Base-by-base conservation (phyloP, 2,888 invertebrate species). In the Thymelicus sylvestris region DNA sequence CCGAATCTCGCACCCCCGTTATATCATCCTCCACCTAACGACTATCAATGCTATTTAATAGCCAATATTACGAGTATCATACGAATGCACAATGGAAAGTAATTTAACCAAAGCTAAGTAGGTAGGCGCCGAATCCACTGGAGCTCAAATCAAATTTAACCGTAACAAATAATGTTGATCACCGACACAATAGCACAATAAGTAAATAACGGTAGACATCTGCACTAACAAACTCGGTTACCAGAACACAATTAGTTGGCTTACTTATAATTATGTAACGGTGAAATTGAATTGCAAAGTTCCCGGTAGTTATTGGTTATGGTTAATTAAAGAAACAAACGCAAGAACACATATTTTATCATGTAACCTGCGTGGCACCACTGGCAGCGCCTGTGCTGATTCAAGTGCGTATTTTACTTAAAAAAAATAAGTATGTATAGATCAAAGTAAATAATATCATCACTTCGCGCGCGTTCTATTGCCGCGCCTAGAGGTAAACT, bases 1-100 rank as follows among this genome's bases (percentile, higher is more conserved):
- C 76, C 76, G 73, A 74, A 60, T 61, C 68, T 68, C 74, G 72
- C 78, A 65, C 73, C 79, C 79, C 75, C 77, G 79, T 88, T 89
- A 88, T 86, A 83, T 87, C 86, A 88, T 77, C 77, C 74, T 57
- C 10, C 57, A 38, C 31, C 38, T 38, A 8, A 57, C 12, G 8
- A 19, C n/a, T 13, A 48, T 38, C 59, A 48, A 63, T 31, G 31
- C 31, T 31, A 31, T 31, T 31, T 3, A 31, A 31, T 50, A 19
- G 38, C 55, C 52, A 61, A 66, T n/a, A 59, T 62, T 48, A 60
- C 59, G 41, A 65, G 24, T 60, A 60, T 69, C 66, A 73, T 66
- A 71, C 72, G 69, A 74, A 73, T 61, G 60, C 66, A 76, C 75
- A 75, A 77, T 71, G 71, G 64, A 74, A 75, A 73, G 72, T 62